These are phyloP conservation scores for Pristionchus entomophagus DNA, from an alignment of 2,888 invertebrate species.

Conservation along the genomic window DNA sequence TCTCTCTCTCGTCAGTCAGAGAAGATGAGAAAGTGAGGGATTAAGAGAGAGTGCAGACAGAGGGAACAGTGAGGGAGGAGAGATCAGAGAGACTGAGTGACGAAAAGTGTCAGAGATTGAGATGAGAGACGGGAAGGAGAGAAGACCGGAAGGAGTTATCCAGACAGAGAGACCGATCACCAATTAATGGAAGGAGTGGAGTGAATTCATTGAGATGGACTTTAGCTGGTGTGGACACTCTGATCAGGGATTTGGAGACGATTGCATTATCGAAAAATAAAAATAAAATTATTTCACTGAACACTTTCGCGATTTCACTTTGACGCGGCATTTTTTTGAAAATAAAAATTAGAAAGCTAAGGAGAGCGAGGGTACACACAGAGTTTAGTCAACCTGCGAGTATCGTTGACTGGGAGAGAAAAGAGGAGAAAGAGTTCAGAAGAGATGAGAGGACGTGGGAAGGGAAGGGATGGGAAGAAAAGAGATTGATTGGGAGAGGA, in stretches of 20 bases:
- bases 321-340: too few relatives aligned
- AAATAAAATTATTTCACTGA: too few relatives aligned
- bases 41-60: not conserved
- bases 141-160: not conserved
- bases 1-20: not conserved
- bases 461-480: not conserved
- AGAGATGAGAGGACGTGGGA: conserved; percentile 24
- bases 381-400: not conserved
- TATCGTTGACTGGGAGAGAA: conserved; percentile 17
- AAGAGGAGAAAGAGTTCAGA: conserved; percentile 34
- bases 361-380: too few relatives aligned
- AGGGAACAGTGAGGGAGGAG: not conserved
- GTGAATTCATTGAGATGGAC: too few relatives aligned
- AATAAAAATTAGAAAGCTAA: too few relatives aligned
- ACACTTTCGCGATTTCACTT: too few relatives aligned
- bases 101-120: not conserved
- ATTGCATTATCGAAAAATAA: too few relatives aligned
- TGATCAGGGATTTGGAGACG: too few relatives aligned
- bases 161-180: not conserved
- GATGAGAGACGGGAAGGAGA: not conserved
- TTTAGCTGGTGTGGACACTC: too few relatives aligned
- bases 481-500: conserved; percentile 25
- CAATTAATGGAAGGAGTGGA: not conserved
- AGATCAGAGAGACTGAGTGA: not conserved
- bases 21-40: not conserved